Percentiles rank a stretch among this genome's conserved stretches.
Conservation (phyloP, 2,113 vertebrate genomes). For the Crotalus horridus region DNA sequence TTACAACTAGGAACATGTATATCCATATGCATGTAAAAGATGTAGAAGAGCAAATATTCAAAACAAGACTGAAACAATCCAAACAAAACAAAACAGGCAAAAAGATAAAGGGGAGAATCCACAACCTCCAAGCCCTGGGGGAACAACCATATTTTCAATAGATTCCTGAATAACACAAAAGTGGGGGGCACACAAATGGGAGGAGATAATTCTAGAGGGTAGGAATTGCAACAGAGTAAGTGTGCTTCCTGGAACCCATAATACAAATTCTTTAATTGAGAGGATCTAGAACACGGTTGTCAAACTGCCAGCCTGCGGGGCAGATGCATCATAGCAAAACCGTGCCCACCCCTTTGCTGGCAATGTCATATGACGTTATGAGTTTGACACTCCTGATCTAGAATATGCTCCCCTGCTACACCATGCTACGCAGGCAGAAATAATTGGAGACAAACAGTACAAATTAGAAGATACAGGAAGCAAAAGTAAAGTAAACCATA, state of each 20-base stretch:
- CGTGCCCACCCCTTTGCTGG: too few species aligned
- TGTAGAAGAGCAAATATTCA: neutral
- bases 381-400: neutral
- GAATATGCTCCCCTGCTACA: neutral
- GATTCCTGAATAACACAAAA: neutral
- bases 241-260: neutral
- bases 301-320: neutral
- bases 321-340: too few species aligned
- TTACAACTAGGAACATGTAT: neutral
- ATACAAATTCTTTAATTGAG: neutral
- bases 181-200: neutral
- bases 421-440: neutral
- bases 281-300: neutral
- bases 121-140: neutral
- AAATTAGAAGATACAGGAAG: neutral
- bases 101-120: neutral
- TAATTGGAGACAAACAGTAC: neutral
- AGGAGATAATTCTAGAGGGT: neutral
- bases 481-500: neutral
- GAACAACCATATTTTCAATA: neutral
- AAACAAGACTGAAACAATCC: neutral
- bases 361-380: too few species aligned
- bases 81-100: neutral
- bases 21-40: neutral
- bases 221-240: neutral